Evolutionary conservation across 2,888 invertebrate genomes (phyloP).

Genomic region (Merodon equestris): DNA sequence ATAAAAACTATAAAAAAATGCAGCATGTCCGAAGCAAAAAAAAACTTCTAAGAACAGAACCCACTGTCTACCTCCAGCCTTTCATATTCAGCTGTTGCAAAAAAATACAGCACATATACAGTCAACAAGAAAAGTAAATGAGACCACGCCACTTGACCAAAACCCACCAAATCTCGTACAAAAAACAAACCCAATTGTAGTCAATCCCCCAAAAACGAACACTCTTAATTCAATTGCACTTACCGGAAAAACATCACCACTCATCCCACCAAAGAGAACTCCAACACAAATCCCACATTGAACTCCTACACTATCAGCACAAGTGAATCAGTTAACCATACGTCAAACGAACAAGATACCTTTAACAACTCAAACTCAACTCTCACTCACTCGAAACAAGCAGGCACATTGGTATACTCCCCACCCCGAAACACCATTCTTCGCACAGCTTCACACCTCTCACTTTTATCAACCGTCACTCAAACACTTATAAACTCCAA

Average conservation of each 20-base stretch:
- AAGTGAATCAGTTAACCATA: background rate
- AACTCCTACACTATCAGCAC: background rate
- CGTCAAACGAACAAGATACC: background rate
- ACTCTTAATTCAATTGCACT: background rate
- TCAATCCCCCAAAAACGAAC: background rate
- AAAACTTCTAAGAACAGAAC: background rate
- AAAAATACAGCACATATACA: background rate
- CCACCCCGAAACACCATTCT: too few species aligned
- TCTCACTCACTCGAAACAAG: background rate
- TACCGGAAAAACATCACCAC: background rate
- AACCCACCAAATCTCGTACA: too few species aligned
- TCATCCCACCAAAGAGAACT: background rate
- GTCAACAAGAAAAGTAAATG: too few species aligned
- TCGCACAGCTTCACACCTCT: too few species aligned
- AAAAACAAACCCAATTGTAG: background rate
- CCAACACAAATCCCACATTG: background rate
- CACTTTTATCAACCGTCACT: too few species aligned
- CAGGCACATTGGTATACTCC: too few species aligned
- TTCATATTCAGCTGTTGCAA: background rate
- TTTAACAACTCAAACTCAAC: background rate
- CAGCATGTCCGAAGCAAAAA: slow-evolving; percentile 28
- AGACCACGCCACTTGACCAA: background rate
- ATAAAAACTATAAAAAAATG: slow-evolving; percentile 45
- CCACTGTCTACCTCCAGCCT: background rate
- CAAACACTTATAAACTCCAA: too few species aligned